Percentiles rank a stretch among this genome's conserved stretches.
These are phyloP conservation scores for Drosophila infuscata DNA, from an alignment of 2,888 invertebrate species.

Conservation along the genomic window DNA sequence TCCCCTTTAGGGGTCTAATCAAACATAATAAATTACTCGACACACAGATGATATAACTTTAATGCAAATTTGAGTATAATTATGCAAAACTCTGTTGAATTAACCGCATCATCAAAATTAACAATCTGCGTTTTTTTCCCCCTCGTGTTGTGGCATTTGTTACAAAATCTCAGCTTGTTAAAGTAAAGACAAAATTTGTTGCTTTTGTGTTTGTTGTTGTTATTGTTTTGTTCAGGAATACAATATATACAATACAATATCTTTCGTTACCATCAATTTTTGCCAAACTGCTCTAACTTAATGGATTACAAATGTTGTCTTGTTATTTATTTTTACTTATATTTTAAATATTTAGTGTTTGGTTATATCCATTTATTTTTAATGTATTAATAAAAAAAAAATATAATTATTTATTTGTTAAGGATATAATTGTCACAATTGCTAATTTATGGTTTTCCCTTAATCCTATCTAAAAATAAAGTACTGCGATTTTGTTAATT, in stretches of 20 bases:
- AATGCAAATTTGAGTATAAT: conserved; percentile 40
- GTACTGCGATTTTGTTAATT: neutral
- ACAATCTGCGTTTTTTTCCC: conserved; percentile 14
- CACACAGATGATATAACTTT: conserved; percentile 46
- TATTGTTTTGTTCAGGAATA: neutral
- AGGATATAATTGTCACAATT: neutral
- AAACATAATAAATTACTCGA: conserved; percentile 34
- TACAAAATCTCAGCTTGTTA: conserved; percentile 27
- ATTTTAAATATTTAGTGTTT: neutral
- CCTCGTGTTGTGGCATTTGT: conserved; percentile 7
- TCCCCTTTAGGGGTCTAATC: conserved; percentile 20
- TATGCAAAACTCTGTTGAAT: conserved; percentile 43
- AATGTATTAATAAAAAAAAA: neutral
- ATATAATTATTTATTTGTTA: neutral
- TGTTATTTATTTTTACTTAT: neutral
- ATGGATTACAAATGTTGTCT: neutral
- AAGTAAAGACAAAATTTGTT: conserved; percentile 19
- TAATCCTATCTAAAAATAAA: neutral
- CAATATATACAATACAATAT: neutral
- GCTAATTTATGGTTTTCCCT: neutral
- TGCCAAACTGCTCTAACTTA: neutral
- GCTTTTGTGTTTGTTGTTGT: neutral
- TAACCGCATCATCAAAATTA: conserved; percentile 35
- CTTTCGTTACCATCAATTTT: neutral
- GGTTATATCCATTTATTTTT: neutral